A percentile compares a stretch with the other conserved stretches of the same genome.
Evolutionary conservation across 2,113 vertebrate genomes (phyloP).

Genomic region (Eulemur macaco): DNA sequence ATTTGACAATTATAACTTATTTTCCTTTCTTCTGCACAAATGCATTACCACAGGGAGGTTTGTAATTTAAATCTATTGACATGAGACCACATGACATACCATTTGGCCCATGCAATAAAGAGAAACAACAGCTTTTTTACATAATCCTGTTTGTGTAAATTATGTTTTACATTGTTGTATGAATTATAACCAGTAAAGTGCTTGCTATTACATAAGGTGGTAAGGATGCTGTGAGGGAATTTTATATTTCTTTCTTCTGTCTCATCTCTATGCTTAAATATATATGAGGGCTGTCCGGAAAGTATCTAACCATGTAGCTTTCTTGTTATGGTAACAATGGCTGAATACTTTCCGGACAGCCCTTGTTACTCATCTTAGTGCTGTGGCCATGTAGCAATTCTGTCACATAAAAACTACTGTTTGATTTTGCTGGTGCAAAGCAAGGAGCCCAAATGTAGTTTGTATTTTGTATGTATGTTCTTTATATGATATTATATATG

Average conservation of each 20-base stretch:
- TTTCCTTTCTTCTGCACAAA: background rate
- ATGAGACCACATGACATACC: background rate
- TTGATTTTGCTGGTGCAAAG: background rate
- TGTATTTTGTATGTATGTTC: background rate
- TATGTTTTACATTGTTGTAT: background rate
- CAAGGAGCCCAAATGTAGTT: background rate
- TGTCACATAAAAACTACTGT: background rate
- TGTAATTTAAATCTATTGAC: constrained; percentile 43
- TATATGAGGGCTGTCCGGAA: too few species aligned
- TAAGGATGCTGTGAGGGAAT: background rate
- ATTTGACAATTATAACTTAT: constrained; percentile 30
- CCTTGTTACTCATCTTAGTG: background rate
- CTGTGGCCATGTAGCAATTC: background rate
- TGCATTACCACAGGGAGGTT: background rate
- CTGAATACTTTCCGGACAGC: too few species aligned
- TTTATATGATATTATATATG: background rate
- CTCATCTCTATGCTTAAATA: background rate
- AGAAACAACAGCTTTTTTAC: constrained; percentile 7
- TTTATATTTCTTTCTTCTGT: background rate
- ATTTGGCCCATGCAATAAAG: constrained; percentile 16
- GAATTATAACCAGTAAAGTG: background rate
- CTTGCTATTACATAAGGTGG: background rate
- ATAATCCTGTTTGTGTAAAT: constrained; percentile 26
- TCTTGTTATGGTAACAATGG: too few species aligned
- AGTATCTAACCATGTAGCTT: too few species aligned